Evolutionary conservation across 2,888 invertebrate species (phyloP).

Genomic region (Neria commutata): DNA sequence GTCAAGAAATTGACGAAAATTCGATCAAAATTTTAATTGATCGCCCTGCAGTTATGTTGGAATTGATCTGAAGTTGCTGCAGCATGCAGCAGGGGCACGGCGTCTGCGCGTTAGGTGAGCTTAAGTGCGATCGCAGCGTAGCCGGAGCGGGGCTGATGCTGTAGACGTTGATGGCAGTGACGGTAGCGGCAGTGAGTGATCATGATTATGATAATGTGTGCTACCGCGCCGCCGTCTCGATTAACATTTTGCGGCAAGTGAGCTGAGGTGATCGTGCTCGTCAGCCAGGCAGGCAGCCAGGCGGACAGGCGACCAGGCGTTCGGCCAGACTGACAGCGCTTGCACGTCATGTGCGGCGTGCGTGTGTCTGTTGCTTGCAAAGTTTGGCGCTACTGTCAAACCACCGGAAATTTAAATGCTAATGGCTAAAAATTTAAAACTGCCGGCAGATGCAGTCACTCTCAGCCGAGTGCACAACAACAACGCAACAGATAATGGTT

Average conservation of each 20-base stretch:
- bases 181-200: conserved; percentile 37
- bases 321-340: conserved; percentile 22
- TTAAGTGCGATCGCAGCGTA: conserved; percentile 30
- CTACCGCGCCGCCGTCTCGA: conserved; percentile 31
- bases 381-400: conserved; percentile 37
- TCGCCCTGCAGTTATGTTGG: conserved; percentile 62
- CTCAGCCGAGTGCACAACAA: too few relatives aligned
- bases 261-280: too few relatives aligned
- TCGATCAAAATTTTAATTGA: conserved; percentile 64
- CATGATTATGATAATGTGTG: conserved; percentile 58
- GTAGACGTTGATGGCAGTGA: conserved; percentile 9
- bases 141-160: conserved; percentile 25
- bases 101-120: too few relatives aligned
- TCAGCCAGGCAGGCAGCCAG: too few relatives aligned
- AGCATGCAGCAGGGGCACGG: neutral
- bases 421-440: conserved; percentile 29
- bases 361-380: conserved; percentile 9
- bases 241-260: conserved; percentile 19
- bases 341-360: conserved; percentile 19
- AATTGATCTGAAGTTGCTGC: conserved; percentile 47
- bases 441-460: too few relatives aligned
- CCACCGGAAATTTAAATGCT: conserved; percentile 50
- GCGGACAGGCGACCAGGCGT: too few relatives aligned
- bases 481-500: conserved; percentile 3
- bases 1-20: conserved; percentile 62